Evolutionary conservation across 2,113 vertebrate genomes (phyloP), one percentile per base, ranked within the genome.

Genomic region (Merops nubicus): DNA sequence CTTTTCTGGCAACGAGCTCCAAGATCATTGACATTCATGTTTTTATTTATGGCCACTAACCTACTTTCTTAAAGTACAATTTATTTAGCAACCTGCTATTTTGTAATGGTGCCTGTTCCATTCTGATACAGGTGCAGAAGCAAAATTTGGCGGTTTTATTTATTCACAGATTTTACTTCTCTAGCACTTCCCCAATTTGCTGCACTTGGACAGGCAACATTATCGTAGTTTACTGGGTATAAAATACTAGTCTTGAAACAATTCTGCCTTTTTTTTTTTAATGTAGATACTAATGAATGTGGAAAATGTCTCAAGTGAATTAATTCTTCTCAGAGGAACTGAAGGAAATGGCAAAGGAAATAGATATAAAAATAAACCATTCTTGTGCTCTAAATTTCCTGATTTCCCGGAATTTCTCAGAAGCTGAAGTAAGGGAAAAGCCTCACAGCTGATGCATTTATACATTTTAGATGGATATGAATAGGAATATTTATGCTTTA

Each of bases 241-340:
- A 90, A 94, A 91, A 73, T 73, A 93, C 67, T 54, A 85, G 54
- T 42, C 83, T 87, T 79, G 70, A 92, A 93, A 93, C 38, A 85
- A 70, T 81, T 89, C 50, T 92, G 26, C 42, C 16, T 28, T 50
- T 67, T 76, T 62, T 78, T 56, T 63, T 56, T 38, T 33, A 85
- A 75, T 40, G 42, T 62, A 80, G 80, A 57, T 91, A 76, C 63
- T 89, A 92, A 94, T 82, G 47, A 91, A 85, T 45, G 45, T 63
- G 74, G 90, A 97, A 93, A 96, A 93, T 57, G 59, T 76, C 72
- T 91, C 48, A 68, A 90, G 78, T 89, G 92, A 93, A 97, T 93
- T 95, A 63, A 57, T 80, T 96, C 42, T 93, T 88, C 85, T 75
- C 85, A 78, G 63, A 69, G 70, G 84, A 67, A 93, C 68, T 90